These are phyloP conservation scores for Onychomys arenicola DNA, from an alignment of 2,797 vertebrate species.

Conservation along the genomic window DNA sequence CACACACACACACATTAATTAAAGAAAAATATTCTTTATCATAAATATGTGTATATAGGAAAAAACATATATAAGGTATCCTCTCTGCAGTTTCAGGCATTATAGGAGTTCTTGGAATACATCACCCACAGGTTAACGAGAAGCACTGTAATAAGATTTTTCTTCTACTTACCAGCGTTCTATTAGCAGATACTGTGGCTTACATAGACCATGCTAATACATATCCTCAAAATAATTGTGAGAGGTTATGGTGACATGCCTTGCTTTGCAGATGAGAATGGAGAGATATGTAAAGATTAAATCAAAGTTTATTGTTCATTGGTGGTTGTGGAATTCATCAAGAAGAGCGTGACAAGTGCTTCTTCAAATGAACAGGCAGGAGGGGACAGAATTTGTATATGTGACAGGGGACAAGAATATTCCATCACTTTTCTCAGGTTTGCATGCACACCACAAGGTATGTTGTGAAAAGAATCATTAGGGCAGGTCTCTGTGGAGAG, in stretches of 20 bases:
- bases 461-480: not conserved
- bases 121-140: not conserved
- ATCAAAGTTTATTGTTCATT: not conserved
- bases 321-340: not conserved
- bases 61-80: not conserved
- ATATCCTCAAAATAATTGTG: not conserved
- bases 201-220: not conserved
- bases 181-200: not conserved
- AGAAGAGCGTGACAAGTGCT: not conserved
- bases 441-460: not conserved
- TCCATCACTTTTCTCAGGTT: not conserved
- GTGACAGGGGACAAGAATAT: not conserved
- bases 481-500: not conserved
- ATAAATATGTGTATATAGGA: not conserved
- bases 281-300: not conserved
- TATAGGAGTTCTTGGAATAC: not conserved
- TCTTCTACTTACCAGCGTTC: not conserved
- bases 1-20: not conserved
- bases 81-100: not conserved
- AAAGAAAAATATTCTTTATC: not conserved
- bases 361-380: not conserved
- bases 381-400: not conserved
- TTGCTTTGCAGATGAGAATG: not conserved
- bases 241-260: not conserved
- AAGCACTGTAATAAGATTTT: not conserved